Evolutionary conservation across 2,888 invertebrate species (phyloP), one percentile per base, ranked within the genome.

Genomic region (Lacanobia oleracea): DNA sequence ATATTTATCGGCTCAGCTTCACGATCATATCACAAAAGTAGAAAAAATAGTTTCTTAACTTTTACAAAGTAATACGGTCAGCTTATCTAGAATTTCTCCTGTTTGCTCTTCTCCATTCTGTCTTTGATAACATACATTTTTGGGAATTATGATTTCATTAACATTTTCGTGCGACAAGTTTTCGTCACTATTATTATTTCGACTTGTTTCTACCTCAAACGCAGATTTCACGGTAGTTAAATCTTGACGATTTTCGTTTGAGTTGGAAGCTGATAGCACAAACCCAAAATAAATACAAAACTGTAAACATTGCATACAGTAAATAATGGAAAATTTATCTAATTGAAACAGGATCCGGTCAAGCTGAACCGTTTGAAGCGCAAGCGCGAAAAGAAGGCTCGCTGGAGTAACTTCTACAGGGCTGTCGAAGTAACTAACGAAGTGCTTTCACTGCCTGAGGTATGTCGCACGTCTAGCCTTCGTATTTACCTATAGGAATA

Each of bases 401-500:
- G 96, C 53, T 96, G 96, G 96, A 95, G 94, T 84, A 94, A 94
- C 89, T 96, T 92, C 89, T 95, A 96, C 86, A 91, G 91, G 79
- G 86, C 90, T 51, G 91, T 96, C 40, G 96, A 94, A 73, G 91
- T 91, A 81, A 94, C 95, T 77, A 94, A 94, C 73, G 94, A 95
- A 85, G 92, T 93, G 23, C 89, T 94, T 21, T 91, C 93, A n/a
- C 92, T 92, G 53, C 93, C 93, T 12, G 92, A 94, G 90, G 93
- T 94, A 90, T 67, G 78, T 75, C 68, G 33, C 48, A 54, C 57
- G 6, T 50, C 16, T 21, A 64, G 37, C 59, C 48, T n/a, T 23
- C n/a, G 37, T 66, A 48, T 23, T 37, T n/a, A 23, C 50, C 18
- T 4, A 16, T 37, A 66, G 21, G 48, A n/a, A 33, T 21, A n/a